Conservation (phyloP, 2,797 vertebrate genomes). For the Schizopygopsis pylzovi region DNA sequence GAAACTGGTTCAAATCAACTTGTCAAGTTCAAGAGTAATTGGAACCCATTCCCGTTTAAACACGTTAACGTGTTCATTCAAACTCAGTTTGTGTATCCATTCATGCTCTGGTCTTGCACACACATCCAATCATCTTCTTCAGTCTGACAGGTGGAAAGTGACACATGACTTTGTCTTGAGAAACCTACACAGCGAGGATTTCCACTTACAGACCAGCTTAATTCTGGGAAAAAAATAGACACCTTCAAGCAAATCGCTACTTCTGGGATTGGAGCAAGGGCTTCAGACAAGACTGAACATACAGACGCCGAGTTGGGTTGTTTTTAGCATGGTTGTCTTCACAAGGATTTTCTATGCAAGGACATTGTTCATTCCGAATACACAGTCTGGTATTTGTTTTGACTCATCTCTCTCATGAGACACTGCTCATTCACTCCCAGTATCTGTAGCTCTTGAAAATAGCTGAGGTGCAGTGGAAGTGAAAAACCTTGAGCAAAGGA, state of each 20-base stretch:
- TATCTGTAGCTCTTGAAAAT: slow-evolving; percentile 39
- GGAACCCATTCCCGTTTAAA: slow-evolving; percentile 20
- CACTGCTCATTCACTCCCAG: slow-evolving; percentile 40
- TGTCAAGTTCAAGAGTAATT: slow-evolving; percentile 24
- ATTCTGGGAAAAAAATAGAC: slow-evolving; percentile 36
- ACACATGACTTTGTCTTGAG: slow-evolving; percentile 17
- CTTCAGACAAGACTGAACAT: slow-evolving; percentile 60
- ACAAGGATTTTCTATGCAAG: slow-evolving; percentile 59
- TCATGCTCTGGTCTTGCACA: slow-evolving; percentile 5
- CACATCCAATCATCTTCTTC: slow-evolving; percentile 20
- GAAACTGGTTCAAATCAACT: slow-evolving; percentile 8
- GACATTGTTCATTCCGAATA: slow-evolving; percentile 58
- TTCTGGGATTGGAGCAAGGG: slow-evolving; percentile 33
- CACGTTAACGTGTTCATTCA: slow-evolving; percentile 17
- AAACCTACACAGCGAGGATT: slow-evolving; percentile 28
- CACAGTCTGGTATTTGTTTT: slow-evolving; percentile 62
- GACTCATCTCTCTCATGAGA: slow-evolving; percentile 52
- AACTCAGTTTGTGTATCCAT: slow-evolving; percentile 16
- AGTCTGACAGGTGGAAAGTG: slow-evolving; percentile 46
- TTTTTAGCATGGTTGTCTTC: slow-evolving; percentile 58
- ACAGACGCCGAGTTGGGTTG: slow-evolving; percentile 56
- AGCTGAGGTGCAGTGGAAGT: slow-evolving; percentile 22
- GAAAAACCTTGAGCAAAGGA: slow-evolving; percentile 32
- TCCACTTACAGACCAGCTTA: slow-evolving; percentile 34
- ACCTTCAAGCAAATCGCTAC: slow-evolving; percentile 45